Conservation (phyloP, 2,113 vertebrate genomes). For the Myotis davidii region DNA sequence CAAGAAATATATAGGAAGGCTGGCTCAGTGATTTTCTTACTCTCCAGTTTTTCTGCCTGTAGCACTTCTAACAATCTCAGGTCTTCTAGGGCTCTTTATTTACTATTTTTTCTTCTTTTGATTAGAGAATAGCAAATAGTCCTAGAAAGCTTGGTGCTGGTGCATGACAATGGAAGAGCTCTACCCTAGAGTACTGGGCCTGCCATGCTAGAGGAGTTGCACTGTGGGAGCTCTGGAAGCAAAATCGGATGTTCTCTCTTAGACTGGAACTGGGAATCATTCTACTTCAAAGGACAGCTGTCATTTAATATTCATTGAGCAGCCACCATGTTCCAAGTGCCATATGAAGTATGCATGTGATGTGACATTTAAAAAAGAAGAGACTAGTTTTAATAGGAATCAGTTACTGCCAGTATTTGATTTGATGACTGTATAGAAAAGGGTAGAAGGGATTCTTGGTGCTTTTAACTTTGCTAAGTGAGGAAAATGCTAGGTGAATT, state of each 20-base stretch:
- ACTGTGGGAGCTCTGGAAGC: background rate
- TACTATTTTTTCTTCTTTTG: slow-evolving; percentile 33
- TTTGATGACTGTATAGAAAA: background rate
- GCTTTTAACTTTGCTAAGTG: slow-evolving; percentile 39
- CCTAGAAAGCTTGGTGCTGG: slow-evolving; percentile 9
- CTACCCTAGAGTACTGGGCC: background rate
- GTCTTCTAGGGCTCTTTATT: slow-evolving; percentile 63
- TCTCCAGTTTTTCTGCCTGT: slow-evolving; percentile 3
- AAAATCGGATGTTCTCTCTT: background rate
- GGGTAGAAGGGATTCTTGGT: background rate
- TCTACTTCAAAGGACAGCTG: slow-evolving; percentile 42
- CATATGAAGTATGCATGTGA: background rate
- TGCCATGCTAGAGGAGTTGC: background rate
- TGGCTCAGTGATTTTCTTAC: background rate
- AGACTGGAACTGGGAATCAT: background rate
- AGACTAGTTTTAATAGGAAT: background rate
- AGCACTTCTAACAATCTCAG: slow-evolving; percentile 57
- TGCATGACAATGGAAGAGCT: background rate
- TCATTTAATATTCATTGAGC: background rate
- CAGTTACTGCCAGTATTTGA: background rate
- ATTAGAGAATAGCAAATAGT: slow-evolving; percentile 28
- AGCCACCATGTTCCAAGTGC: background rate
- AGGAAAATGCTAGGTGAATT: slow-evolving; percentile 49
- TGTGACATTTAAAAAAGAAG: slow-evolving; percentile 34
- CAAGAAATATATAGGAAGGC: background rate